Evolutionary conservation across 30 jellyfish, hydroid and myxozoan genomes (phyloP).

Genomic region (Sanderia malayensis): DNA sequence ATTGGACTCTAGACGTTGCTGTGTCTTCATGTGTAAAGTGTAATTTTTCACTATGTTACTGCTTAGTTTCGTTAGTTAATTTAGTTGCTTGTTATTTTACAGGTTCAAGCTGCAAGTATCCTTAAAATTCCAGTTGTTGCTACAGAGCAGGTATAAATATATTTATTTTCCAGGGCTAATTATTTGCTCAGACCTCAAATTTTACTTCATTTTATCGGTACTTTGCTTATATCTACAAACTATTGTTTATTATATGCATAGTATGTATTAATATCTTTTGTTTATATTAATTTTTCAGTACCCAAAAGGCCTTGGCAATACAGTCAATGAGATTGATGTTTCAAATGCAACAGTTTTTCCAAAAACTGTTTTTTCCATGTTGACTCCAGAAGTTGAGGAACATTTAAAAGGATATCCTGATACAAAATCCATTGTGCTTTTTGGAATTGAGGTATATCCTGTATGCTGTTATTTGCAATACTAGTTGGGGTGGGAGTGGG

Average conservation of each 20-base stretch:
- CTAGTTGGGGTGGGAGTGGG: too few species aligned
- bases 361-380: conserved; percentile 94
- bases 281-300: conserved; percentile 70
- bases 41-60: too few species aligned
- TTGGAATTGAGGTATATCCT: conserved; percentile 91
- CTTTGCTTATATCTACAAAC: too few species aligned
- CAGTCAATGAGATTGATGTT: conserved; percentile 83
- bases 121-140: conserved; percentile 91
- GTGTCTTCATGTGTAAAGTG: too few species aligned
- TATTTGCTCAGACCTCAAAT: too few species aligned
- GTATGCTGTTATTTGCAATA: too few species aligned
- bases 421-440: conserved; percentile 75
- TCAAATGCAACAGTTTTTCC: conserved; percentile 71
- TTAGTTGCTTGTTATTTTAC: not conserved
- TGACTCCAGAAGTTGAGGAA: conserved; percentile 82
- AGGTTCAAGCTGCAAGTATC: conserved; percentile 79
- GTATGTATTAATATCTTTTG: too few species aligned
- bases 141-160: conserved; percentile 93
- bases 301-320: conserved; percentile 97
- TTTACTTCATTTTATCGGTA: too few species aligned
- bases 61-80: too few species aligned
- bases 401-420: conserved; percentile 53
- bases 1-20: too few species aligned
- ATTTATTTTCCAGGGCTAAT: too few species aligned
- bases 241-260: too few species aligned